Base-by-base conservation (phyloP, 2,888 invertebrate species). In the Polietes domitor region DNA sequence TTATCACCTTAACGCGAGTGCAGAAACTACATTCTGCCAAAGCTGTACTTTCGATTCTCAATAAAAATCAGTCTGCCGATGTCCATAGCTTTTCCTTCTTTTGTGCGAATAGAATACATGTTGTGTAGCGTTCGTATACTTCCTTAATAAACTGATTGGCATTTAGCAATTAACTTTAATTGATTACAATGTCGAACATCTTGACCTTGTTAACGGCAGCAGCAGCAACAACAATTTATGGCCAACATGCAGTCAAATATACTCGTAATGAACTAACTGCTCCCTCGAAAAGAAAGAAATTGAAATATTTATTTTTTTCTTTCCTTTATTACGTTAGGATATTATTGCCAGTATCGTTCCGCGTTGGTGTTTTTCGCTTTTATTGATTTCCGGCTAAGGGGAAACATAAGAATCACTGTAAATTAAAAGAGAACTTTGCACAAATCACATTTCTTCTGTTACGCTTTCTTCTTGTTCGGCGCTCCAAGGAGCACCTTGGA, bases 371-470 rank as follows among this genome's bases (percentile, higher is more conserved):
- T 58, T 2, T 28, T 21, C 17, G 2, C 15, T 15, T 19, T 61
- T 41, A 53, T 71, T 71, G 43, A 73, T 43, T 73, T 73, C 68
- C 68, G 55, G 55, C 21, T 58, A 37, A 21, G 19, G n/a, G 24
- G 61, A 73, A 71, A 12, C 74, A 74, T 63, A 73, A 73, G 73
- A 80, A 65, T 71, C 72, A 37, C 47, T 72, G 65, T 75, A 72
- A 75, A 78, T 58, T 37, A 55, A 77, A 71, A 21, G 50, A 24
- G 10, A 74, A 63, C 37, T 68, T 76, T 68, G 43, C 71, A 74
- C 24, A 75, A 75, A 70, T 79, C 41, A 80, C 53, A 58, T 26
- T 58, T 71, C 61, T 19, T 68, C 68, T 9, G 41, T 9, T 65
- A 17, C 41, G 41, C 63, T 37, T 68, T 76, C 26, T 73, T 43